Conservation (phyloP, 2,888 invertebrate species). For the Epistrophella euchroma region DNA sequence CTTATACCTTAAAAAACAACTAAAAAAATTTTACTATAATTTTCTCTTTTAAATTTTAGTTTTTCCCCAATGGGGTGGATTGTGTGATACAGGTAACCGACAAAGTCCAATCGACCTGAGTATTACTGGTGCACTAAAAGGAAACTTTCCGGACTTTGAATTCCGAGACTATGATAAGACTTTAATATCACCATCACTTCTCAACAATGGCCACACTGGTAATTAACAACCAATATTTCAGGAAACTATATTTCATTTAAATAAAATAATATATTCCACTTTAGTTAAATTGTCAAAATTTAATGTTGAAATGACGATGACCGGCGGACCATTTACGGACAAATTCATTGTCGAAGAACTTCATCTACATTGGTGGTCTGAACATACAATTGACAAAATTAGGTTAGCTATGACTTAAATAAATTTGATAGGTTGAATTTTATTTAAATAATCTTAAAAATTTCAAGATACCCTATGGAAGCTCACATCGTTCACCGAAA, state of each 20-base stretch:
- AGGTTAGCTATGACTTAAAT: slow-evolving; percentile 83
- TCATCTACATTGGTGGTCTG: slow-evolving; percentile 94
- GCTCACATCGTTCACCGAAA: slow-evolving; percentile 88
- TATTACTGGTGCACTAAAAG: slow-evolving; percentile 85
- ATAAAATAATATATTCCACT: too few relatives aligned
- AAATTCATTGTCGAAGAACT: slow-evolving; percentile 88
- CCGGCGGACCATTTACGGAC: slow-evolving; percentile 84
- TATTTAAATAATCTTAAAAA: neutral
- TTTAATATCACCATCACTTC: slow-evolving; percentile 79
- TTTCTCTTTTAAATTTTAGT: slow-evolving; percentile 76
- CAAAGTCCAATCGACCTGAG: slow-evolving; percentile 93
- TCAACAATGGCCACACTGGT: slow-evolving; percentile 83
- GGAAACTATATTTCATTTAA: neutral
- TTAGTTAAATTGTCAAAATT: slow-evolving; percentile 81
- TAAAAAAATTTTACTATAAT: neutral
- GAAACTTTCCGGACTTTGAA: slow-evolving; percentile 79
- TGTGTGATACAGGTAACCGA: slow-evolving; percentile 86
- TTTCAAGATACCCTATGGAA: slow-evolving; percentile 86
- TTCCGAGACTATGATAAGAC: slow-evolving; percentile 81
- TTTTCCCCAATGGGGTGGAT: slow-evolving; percentile 86
- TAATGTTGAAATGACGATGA: slow-evolving; percentile 79
- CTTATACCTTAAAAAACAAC: too few relatives aligned
- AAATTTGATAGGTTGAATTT: neutral
- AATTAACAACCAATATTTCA: slow-evolving; percentile 57
- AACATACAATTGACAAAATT: slow-evolving; percentile 89